These are phyloP conservation scores for Agapornis canus DNA, from an alignment of 2,797 vertebrate genomes.

Conservation along the genomic window DNA sequence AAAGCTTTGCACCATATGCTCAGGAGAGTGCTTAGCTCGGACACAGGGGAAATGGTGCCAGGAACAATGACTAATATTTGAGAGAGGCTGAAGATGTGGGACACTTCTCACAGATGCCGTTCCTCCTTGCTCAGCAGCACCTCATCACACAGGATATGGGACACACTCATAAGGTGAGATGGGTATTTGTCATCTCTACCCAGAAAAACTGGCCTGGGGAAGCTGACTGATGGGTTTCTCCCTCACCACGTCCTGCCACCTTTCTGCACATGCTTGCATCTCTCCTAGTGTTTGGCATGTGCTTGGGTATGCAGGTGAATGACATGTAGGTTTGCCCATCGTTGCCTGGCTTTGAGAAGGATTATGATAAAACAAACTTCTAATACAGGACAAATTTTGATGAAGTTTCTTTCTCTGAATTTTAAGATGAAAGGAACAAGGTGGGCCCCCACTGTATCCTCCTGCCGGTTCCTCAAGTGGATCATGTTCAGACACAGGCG, in stretches of 20 bases:
- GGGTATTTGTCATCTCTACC: conserved; percentile 36
- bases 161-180: conserved; percentile 35
- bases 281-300: not conserved
- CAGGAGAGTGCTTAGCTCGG: not conserved
- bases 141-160: conserved; percentile 29
- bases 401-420: not conserved
- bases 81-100: not conserved
- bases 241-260: not conserved
- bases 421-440: not conserved
- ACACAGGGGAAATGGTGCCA: not conserved
- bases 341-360: not conserved
- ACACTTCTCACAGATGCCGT: not conserved
- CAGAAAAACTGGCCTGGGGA: not conserved
- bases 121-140: conserved; percentile 29
- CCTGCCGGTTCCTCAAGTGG: not conserved
- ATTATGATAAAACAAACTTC: not conserved
- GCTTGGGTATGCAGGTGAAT: not conserved
- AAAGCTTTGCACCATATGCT: not conserved
- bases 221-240: not conserved
- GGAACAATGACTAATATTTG: not conserved
- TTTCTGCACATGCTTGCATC: not conserved
- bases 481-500: conserved; percentile 35
- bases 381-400: not conserved
- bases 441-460: not conserved
- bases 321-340: not conserved